Evolutionary conservation across 2,888 invertebrate genomes (phyloP).

Genomic region (Acanthoscelides obtectus): DNA sequence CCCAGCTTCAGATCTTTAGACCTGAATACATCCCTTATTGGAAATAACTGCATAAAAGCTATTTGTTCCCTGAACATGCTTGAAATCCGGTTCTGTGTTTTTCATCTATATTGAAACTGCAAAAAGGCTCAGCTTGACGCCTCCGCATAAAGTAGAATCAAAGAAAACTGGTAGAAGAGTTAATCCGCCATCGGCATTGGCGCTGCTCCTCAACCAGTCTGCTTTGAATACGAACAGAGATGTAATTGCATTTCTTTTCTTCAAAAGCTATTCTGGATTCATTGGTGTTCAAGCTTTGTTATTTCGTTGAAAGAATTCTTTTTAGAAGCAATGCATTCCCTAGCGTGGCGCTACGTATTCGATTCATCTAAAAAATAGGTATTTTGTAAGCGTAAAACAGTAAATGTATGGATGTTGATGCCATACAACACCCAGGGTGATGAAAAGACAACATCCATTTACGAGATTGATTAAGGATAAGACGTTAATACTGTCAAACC

Average conservation of each 20-base stretch:
- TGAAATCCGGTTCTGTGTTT: not conserved
- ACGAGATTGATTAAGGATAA: too few relatives aligned
- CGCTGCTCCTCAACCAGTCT: not conserved
- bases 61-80: not conserved
- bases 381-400: too few relatives aligned
- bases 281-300: not conserved
- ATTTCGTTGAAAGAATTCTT: not conserved
- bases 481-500: too few relatives aligned
- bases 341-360: too few relatives aligned
- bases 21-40: too few relatives aligned
- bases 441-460: too few relatives aligned
- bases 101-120: not conserved
- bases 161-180: not conserved
- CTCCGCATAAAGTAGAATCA: not conserved
- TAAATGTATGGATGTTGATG: too few relatives aligned
- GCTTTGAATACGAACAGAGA: not conserved
- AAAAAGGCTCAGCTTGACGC: not conserved
- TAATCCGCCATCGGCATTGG: not conserved
- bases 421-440: too few relatives aligned
- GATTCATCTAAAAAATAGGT: too few relatives aligned
- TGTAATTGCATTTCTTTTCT: not conserved
- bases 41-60: too few relatives aligned
- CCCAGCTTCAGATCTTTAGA: too few relatives aligned
- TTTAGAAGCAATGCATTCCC: too few relatives aligned
- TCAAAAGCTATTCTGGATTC: not conserved